Conservation (phyloP, 1,140 invertebrate species). For the Apolygus lucorum region DNA sequence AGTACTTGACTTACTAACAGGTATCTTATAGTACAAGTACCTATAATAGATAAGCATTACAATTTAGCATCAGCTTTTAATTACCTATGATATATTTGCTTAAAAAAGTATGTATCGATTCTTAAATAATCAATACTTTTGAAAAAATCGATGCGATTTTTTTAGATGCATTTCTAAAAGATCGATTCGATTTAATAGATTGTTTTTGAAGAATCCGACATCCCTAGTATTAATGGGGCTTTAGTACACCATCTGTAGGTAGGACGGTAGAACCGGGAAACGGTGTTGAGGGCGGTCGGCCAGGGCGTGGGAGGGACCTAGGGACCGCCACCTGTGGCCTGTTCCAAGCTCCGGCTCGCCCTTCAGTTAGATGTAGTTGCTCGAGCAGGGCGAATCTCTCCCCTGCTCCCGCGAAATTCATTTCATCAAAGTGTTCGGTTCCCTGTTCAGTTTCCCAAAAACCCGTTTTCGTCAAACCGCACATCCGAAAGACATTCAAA, state of each 20-base stretch:
- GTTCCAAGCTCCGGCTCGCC: not conserved
- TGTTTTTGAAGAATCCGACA: not conserved
- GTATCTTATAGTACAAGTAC: no score
- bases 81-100: no score
- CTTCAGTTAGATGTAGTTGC: slow-evolving; percentile 10
- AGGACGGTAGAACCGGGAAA: not conserved
- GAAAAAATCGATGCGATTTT: not conserved
- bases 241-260: not conserved
- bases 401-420: slow-evolving; percentile 5
- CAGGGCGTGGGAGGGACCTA: not conserved
- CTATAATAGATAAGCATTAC: no score
- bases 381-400: not conserved
- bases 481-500: no score
- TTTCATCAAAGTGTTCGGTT: slow-evolving; percentile 4
- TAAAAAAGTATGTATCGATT: no score
- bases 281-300: not conserved
- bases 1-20: no score
- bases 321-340: slow-evolving; percentile 9
- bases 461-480: no score
- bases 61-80: no score
- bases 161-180: not conserved
- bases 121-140: not conserved
- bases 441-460: slow-evolving; percentile 4
- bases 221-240: not conserved
- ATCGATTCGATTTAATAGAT: not conserved